Evolutionary conservation across 2,888 invertebrate species (phyloP).

Genomic region (Lepetodrilus schrolli): DNA sequence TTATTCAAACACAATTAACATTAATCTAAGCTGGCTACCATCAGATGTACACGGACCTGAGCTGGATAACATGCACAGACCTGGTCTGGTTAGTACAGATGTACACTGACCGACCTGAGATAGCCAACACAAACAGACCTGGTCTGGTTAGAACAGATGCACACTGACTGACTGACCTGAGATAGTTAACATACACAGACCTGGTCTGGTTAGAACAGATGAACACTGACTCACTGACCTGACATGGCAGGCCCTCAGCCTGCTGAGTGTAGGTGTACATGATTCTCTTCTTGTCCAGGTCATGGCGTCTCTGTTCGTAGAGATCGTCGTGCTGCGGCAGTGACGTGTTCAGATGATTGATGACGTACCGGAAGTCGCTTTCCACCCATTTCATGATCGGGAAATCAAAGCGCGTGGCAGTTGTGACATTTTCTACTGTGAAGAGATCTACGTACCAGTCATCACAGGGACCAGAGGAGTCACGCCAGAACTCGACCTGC

Average conservation of each 20-base stretch:
- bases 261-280: conserved; percentile 59
- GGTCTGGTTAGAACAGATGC: no score
- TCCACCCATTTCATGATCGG: conserved; percentile 76
- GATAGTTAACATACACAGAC: no score
- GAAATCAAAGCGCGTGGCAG: conserved; percentile 62
- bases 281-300: conserved; percentile 71
- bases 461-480: conserved; percentile 69
- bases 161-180: no score
- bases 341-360: conserved; percentile 73
- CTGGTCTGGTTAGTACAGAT: no score
- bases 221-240: no score
- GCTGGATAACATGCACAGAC: no score
- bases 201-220: no score
- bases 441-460: conserved; percentile 75
- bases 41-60: no score
- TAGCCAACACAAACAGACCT: no score
- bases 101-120: no score
- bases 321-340: conserved; percentile 75
- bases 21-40: no score
- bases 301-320: conserved; percentile 68
- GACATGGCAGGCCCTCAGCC: conserved; percentile 50
- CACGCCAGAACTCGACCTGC: conserved; percentile 76
- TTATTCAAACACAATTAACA: no score
- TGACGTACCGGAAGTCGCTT: conserved; percentile 69
- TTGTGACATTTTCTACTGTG: conserved; percentile 57